These are phyloP conservation scores for Oryzaephilus surinamensis DNA, from an alignment of 1,140 invertebrate genomes.

Conservation along the genomic window DNA sequence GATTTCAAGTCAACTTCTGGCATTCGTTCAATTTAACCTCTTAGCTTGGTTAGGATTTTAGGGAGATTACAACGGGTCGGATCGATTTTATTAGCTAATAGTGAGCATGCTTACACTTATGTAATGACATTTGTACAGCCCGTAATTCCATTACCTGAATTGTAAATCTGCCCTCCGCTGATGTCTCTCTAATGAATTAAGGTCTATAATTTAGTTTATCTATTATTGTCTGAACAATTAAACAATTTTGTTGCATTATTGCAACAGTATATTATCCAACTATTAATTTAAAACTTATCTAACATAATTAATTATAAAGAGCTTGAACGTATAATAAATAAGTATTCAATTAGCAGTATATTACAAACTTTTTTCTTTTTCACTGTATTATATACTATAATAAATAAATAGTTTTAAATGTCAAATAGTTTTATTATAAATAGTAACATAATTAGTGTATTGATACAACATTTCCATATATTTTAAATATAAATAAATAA, in stretches of 20 bases:
- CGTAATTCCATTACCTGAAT: conserved; percentile 33
- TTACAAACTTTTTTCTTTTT: too few relatives aligned
- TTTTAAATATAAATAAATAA: too few relatives aligned
- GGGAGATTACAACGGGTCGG: conserved; percentile 23
- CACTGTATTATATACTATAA: too few relatives aligned
- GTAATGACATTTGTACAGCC: conserved; percentile 33
- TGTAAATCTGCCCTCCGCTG: conserved; percentile 27
- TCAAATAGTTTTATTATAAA: too few relatives aligned
- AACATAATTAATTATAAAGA: too few relatives aligned
- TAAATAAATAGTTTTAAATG: too few relatives aligned
- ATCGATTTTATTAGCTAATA: conserved; percentile 36
- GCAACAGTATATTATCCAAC: too few relatives aligned
- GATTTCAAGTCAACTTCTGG: conserved; percentile 12
- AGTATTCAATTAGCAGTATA: too few relatives aligned
- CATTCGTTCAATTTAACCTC: conserved; percentile 15
- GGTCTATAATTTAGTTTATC: conserved; percentile 24
- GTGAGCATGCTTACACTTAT: conserved; percentile 32
- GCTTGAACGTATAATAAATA: too few relatives aligned
- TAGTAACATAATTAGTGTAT: too few relatives aligned
- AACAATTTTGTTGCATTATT: conserved; percentile 16
- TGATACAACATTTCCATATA: too few relatives aligned
- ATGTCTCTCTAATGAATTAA: conserved; percentile 31
- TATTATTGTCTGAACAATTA: conserved; percentile 16
- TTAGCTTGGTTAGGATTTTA: conserved; percentile 20
- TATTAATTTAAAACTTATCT: too few relatives aligned